phyloP scores from a whole-genome alignment of 2,888 invertebrate genomes.

The Laspeyria flexula region DNA sequence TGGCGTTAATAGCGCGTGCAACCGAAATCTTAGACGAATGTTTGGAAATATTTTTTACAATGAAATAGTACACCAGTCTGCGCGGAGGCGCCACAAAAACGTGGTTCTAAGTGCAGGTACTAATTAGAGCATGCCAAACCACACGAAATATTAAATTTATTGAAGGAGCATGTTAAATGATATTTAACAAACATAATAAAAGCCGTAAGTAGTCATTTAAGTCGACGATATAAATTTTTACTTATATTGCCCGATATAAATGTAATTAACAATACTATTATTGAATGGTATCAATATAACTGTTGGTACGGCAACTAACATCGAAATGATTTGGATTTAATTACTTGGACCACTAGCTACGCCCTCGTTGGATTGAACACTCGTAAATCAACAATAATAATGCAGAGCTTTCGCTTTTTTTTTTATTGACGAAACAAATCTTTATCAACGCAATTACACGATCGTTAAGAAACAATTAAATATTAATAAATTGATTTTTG shows the following conservation, averaged over 20 bases:
- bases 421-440: conserved; percentile 77
- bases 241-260: conserved; percentile 59
- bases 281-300: conserved; percentile 70
- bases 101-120: conserved; percentile 60
- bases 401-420: conserved; percentile 63
- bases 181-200: conserved; percentile 53
- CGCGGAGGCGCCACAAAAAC: conserved; percentile 71
- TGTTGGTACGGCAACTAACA: conserved; percentile 63
- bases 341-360: conserved; percentile 72
- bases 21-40: conserved; percentile 77
- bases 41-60: conserved; percentile 73
- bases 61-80: conserved; percentile 69
- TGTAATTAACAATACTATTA: conserved; percentile 68
- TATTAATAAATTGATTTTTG: conserved; percentile 59
- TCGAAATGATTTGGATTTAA: conserved; percentile 76
- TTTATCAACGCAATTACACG: conserved; percentile 82
- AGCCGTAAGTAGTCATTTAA: conserved; percentile 57
- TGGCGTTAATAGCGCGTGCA: conserved; percentile 84
- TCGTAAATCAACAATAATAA: conserved; percentile 79
- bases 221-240: conserved; percentile 54
- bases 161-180: conserved; percentile 52
- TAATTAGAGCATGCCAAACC: conserved; percentile 62
- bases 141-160: conserved; percentile 52
- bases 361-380: conserved; percentile 68
- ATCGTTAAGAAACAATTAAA: conserved; percentile 74